phyloP scores from a whole-genome alignment of 1,140 invertebrate species.

The Pteromalus puparum region DNA sequence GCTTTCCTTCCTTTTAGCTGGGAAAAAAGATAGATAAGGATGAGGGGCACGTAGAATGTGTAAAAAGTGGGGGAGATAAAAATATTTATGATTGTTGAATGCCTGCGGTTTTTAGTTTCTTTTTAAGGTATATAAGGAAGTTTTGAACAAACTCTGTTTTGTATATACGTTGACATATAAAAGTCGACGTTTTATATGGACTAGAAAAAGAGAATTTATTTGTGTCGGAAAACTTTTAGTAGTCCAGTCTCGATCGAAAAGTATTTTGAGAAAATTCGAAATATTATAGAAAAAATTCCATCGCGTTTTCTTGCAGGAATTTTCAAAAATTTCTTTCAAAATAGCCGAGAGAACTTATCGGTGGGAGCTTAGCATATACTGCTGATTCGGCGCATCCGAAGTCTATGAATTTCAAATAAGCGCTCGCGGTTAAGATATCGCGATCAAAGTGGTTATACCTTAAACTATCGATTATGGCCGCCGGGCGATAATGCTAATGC shows the following conservation, averaged over 20 bases:
- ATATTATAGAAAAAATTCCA: neutral
- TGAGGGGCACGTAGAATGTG: slow-evolving; percentile 34
- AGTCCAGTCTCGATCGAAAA: neutral
- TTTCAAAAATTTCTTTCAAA: neutral
- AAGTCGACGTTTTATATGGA: neutral
- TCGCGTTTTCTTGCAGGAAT: neutral
- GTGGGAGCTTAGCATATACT: neutral
- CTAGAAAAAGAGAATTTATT: neutral
- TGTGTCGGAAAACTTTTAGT: neutral
- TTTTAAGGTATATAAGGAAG: slow-evolving; percentile 9
- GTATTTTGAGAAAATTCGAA: neutral
- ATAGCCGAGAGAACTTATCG: neutral
- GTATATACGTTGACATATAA: neutral
- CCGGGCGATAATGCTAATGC: slow-evolving; percentile 52
- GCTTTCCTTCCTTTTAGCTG: slow-evolving; percentile 15
- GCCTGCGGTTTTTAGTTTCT: slow-evolving; percentile 11
- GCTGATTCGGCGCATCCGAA: slow-evolving; percentile 25
- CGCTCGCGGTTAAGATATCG: slow-evolving; percentile 30
- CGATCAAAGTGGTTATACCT: slow-evolving; percentile 35
- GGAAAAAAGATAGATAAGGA: slow-evolving; percentile 19
- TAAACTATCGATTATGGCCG: slow-evolving; percentile 52
- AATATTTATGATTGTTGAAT: slow-evolving; percentile 38
- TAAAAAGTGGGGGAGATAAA: slow-evolving; percentile 31
- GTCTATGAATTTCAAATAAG: slow-evolving; percentile 46
- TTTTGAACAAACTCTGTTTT: neutral